These are phyloP conservation scores for Brachionus calyciflorus DNA, from an alignment of 1,140 invertebrate genomes.

Conservation along the genomic window DNA sequence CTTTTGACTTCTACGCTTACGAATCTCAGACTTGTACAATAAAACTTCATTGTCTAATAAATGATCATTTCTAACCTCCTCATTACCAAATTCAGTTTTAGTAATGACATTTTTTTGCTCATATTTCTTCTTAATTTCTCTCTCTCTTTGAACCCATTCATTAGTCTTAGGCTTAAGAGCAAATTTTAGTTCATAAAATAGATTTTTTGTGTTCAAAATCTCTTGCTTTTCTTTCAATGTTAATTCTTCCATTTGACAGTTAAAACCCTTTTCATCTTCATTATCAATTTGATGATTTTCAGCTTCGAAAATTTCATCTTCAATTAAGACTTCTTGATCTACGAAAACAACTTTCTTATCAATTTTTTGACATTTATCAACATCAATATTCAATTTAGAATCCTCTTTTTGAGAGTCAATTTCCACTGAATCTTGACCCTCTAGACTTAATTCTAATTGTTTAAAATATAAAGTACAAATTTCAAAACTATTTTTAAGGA, in stretches of 20 bases:
- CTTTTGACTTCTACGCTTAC: not conserved
- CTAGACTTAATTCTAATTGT: not conserved
- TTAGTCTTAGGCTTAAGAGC: slow-evolving; percentile 39
- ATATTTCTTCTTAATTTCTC: not conserved
- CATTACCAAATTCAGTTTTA: not conserved
- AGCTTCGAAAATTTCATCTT: slow-evolving; percentile 39
- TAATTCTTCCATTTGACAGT: not conserved
- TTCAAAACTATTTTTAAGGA: not conserved
- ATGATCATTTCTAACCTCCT: not conserved
- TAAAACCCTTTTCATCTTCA: not conserved
- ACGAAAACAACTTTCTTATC: not conserved
- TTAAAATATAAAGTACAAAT: not conserved
- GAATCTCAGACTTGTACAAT: not conserved
- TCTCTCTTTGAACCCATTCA: slow-evolving; percentile 32
- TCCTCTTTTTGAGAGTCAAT: not conserved
- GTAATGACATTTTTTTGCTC: not conserved
- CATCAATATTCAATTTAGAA: not conserved
- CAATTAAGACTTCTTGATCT: not conserved
- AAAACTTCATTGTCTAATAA: slow-evolving; percentile 20
- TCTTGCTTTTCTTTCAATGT: slow-evolving; percentile 7
- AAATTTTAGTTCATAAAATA: slow-evolving; percentile 37
- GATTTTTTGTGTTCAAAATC: slow-evolving; percentile 11
- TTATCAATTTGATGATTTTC: not conserved
- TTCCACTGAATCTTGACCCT: not conserved
- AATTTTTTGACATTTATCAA: not conserved